These are phyloP conservation scores for Hoplostethus atlanticus DNA, from an alignment of 2,797 vertebrate species.

Conservation along the genomic window DNA sequence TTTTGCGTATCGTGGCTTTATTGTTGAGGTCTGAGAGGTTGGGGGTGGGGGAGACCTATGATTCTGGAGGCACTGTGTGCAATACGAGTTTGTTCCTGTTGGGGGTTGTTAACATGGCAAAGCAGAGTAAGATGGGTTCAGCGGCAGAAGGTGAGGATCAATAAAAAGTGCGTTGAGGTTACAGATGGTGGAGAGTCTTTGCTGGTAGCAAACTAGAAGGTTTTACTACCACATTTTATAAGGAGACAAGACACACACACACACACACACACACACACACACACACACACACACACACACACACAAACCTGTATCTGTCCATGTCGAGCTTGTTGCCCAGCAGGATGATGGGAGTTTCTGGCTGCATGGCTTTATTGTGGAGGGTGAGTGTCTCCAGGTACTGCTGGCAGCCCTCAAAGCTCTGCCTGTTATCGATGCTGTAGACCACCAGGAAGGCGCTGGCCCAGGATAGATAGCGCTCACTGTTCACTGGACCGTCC, in stretches of 20 bases:
- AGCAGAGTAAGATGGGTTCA: no score
- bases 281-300: constrained; percentile 12
- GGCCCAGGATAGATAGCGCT: constrained; percentile 93
- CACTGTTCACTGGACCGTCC: constrained; percentile 89
- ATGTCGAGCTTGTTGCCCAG: constrained; percentile 96
- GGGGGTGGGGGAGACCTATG: no score
- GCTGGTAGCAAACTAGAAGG: no score
- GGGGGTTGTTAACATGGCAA: no score
- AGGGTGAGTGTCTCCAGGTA: constrained; percentile 88
- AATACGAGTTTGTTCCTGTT: no score
- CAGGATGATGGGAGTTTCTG: constrained; percentile 84
- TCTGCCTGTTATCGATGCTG: constrained; percentile 88
- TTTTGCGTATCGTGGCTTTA: no score
- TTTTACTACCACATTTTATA: no score
- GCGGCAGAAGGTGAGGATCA: no score
- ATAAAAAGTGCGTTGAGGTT: no score
- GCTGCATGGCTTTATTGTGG: constrained; percentile 83
- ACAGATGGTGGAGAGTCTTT: no score
- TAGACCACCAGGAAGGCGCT: constrained; percentile 92
- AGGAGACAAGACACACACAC: neutral
- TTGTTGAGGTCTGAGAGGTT: no score
- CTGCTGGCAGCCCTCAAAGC: constrained; percentile 87
- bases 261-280: constrained; percentile 11
- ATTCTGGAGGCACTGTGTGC: no score
- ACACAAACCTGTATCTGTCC: constrained; percentile 91